phyloP scores from a whole-genome alignment of 2,888 invertebrate species.

The Ephialtes manifestator region DNA sequence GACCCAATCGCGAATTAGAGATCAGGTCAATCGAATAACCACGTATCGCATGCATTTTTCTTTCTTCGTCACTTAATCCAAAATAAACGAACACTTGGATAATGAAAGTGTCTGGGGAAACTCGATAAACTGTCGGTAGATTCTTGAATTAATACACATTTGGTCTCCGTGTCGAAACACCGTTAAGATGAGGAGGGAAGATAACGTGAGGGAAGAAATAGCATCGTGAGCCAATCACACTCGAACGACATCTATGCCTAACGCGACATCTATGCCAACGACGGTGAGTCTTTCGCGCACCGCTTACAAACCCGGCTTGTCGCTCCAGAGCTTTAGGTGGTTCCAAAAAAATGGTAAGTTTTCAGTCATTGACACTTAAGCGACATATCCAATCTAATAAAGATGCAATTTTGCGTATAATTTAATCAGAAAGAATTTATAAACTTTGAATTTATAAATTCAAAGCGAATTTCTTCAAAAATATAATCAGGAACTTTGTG shows the following conservation, averaged over 20 bases:
- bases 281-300: neutral
- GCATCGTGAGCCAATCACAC: neutral
- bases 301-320: neutral
- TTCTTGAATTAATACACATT: constrained; percentile 25
- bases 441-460: no score
- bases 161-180: constrained; percentile 55
- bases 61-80: neutral
- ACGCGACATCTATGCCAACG: neutral
- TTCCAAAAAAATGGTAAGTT: neutral
- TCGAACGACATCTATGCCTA: neutral
- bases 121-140: neutral
- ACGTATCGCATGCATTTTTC: constrained; percentile 31
- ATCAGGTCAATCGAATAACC: constrained; percentile 14
- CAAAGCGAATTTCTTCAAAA: no score
- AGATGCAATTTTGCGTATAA: neutral
- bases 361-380: neutral
- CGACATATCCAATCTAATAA: neutral
- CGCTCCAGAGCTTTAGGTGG: neutral
- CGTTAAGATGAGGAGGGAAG: constrained; percentile 11
- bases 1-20: constrained; percentile 13
- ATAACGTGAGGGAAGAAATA: constrained; percentile 19
- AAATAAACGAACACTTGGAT: constrained; percentile 2
- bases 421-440: neutral
- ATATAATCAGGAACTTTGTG: no score
- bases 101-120: constrained; percentile 3